Base-by-base conservation (phyloP, 2,888 invertebrate genomes). In the Agonopterix alstromeriana region DNA sequence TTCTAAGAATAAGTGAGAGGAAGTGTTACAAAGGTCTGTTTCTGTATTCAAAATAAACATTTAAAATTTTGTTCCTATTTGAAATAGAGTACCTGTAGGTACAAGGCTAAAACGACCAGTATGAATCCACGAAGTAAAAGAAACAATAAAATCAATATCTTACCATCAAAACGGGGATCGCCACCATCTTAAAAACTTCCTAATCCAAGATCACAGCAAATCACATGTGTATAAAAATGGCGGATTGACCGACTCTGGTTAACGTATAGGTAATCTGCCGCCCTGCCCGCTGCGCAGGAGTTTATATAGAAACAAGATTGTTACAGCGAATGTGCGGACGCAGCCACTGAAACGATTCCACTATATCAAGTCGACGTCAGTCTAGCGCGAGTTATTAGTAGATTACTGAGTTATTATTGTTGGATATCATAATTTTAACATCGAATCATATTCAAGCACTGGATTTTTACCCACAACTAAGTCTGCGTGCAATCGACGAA, bases 111-210 rank as follows among this genome's bases (percentile, higher is more conserved):
- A 5, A 27, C 27, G 27, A 10, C 8, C 8, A 36, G 10, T 45
- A 11, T 27, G 27, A 27, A 27, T 27, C 27, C 27, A 1, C 27
- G 5, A 27, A 27, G 0, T 27, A 27, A 27, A 27, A 7, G 27
- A 27, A 1, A 7, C 7, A 27, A 27, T 5, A 27, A 17, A 27
- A 27, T 27, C 9, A 3, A 10, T 46, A 46, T 46, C 51, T 52
- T 42, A 74, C 73, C 72, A 73, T 65, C 65, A 74, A 71, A 64
- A 67, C 57, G 46, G 60, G 59, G 49, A 71, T 50, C 57, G 54
- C 58, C 57, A 49, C 52, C 73, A 69, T 73, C 46, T 43, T 50
- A 45, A 9, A 45, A 46, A 35, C 10, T 8, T 55, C 51, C 53
- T 54, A 53, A 45, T 56, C 54, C 58, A 61, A 69, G 60, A 63